Evolutionary conservation across 2,888 invertebrate genomes (phyloP), one percentile per base, ranked within the genome.

Genomic region (Cloeon dipterum): DNA sequence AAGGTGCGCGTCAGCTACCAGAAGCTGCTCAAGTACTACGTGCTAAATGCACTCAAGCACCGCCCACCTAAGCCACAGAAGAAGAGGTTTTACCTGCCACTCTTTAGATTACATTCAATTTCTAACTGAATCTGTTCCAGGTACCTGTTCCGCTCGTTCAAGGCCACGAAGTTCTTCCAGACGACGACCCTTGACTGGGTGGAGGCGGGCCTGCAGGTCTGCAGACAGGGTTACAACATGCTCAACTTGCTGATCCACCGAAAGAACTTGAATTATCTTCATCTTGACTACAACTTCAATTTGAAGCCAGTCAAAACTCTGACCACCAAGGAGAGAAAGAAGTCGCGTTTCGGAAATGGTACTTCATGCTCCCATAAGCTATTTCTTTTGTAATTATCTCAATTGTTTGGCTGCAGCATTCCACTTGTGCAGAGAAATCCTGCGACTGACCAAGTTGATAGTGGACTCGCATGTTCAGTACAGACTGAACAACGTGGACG

Each of bases 401-500:
- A n/a, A n/a, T 39, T 36, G 38, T 35, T 39, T 43, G 41, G 41
- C 53, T 56, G 19, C 54, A 81, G 93, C 98, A 44, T 99, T 99
- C 66, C 98, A 99, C 60, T 69, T 99, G 52, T 99, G 98, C 54
- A 77, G 98, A 45, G 98, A 99, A 65, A 96, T 99, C 49, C 66
- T 99, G 2, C 74, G 98, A n/a, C 62, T 99, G 41, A 98, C 98
- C 0, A 99, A 99, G 56, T 63, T 99, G 21, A 89, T 99, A 5
- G 93, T 99, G 38, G 98, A 99, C 61, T 93, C 94, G 0, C 98
- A 99, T 56, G 98, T 99, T 1, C 98, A 99, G 56, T 99, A 99
- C 57, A 74, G 98, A 13, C 64, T 99, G 42, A 99, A 99, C 61
- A 99, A 99, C 52, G 94, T 99, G 7, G 98, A 99, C 57, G 98